Percentiles rank a stretch among this genome's conserved stretches.
Evolutionary conservation across 2,888 invertebrate species (phyloP).

Genomic region (Vannuccia rotundouncinata): DNA sequence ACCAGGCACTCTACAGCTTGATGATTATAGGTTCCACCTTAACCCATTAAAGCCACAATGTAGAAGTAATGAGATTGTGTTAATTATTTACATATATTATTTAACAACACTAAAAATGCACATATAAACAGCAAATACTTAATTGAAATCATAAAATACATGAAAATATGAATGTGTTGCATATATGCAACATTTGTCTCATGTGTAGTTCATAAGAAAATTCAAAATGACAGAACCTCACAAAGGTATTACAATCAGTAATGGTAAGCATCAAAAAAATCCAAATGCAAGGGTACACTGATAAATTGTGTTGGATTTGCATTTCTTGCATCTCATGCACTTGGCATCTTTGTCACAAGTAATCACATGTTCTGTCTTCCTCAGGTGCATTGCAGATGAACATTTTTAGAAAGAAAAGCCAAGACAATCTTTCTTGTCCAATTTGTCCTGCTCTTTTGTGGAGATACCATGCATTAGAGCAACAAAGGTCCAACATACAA

Average conservation of each 20-base stretch:
- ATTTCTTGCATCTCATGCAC: not conserved
- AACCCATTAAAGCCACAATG: too few relatives aligned
- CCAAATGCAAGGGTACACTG: too few relatives aligned
- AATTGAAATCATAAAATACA: too few relatives aligned
- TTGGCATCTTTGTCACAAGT: not conserved
- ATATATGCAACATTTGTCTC: slow-evolving; percentile 8
- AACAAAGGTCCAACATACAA: not conserved
- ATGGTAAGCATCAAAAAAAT: too few relatives aligned
- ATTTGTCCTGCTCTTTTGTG: not conserved
- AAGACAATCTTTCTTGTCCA: not conserved
- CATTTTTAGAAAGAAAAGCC: too few relatives aligned
- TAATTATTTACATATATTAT: too few relatives aligned
- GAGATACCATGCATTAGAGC: not conserved
- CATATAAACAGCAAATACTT: too few relatives aligned
- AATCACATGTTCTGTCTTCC: not conserved
- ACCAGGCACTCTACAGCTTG: too few relatives aligned
- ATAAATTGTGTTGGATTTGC: not conserved
- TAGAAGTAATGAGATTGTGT: too few relatives aligned
- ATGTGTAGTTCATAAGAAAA: not conserved
- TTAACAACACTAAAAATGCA: too few relatives aligned
- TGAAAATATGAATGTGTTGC: not conserved
- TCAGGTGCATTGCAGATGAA: not conserved
- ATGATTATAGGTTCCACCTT: too few relatives aligned
- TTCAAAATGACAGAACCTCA: not conserved
- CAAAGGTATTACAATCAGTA: too few relatives aligned